Evolutionary conservation across 2,797 vertebrate species (phyloP).

Genomic region (Lepilemur ruficaudatus): DNA sequence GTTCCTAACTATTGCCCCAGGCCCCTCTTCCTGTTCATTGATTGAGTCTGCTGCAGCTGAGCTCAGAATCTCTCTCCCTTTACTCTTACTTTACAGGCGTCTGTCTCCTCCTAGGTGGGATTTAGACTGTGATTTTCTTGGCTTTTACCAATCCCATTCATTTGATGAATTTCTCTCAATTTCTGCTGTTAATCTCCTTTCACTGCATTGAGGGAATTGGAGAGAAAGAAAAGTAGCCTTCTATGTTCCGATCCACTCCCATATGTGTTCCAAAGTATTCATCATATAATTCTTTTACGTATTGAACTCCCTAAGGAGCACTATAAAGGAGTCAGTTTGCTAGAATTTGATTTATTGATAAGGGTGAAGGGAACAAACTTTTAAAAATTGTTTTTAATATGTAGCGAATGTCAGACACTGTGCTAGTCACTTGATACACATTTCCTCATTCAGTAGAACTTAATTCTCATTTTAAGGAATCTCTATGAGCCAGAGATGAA

Average conservation of each 20-base stretch:
- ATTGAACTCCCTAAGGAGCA: neutral
- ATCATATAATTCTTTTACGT: neutral
- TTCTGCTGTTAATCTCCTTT: neutral
- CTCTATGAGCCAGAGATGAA: neutral
- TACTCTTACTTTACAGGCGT: neutral
- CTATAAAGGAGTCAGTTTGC: neutral
- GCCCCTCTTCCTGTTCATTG: neutral
- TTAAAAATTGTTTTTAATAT: conserved; percentile 9
- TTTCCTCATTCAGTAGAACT: neutral
- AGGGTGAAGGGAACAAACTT: neutral
- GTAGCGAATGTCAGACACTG: neutral
- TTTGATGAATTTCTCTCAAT: neutral
- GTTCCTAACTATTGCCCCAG: neutral
- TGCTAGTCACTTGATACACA: neutral
- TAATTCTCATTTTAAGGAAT: neutral
- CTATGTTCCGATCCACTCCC: neutral
- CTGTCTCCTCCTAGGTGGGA: neutral
- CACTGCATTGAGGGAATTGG: neutral
- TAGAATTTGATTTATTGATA: conserved; percentile 17
- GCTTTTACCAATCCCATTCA: neutral
- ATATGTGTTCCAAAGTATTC: neutral
- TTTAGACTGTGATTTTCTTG: neutral
- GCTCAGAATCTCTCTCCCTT: neutral
- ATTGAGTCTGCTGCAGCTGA: neutral
- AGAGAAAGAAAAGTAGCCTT: neutral